These are phyloP conservation scores for Zosterops hypoxanthus DNA, from an alignment of 2,113 vertebrate species.

Conservation along the genomic window DNA sequence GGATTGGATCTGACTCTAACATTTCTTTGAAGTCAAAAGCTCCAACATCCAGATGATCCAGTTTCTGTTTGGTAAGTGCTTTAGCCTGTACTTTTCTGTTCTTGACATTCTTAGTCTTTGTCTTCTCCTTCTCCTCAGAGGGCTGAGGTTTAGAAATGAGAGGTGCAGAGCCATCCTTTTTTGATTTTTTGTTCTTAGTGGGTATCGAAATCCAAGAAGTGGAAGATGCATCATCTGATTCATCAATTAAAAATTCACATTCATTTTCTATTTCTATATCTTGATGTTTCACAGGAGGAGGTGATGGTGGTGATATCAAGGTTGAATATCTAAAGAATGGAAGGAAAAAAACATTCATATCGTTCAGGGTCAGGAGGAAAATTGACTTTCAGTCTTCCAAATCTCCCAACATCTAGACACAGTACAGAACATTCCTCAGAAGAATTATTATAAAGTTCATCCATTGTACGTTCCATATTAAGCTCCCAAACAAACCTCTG, in stretches of 20 bases:
- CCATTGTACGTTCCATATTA: neutral
- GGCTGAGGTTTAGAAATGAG: neutral
- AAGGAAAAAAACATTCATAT: neutral
- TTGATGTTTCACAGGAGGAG: neutral
- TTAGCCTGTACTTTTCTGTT: neutral
- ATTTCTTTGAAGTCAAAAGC: neutral
- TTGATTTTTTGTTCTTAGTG: neutral
- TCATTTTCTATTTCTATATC: slow-evolving; percentile 47
- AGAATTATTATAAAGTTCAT: neutral
- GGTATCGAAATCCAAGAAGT: slow-evolving; percentile 65
- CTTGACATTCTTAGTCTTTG: neutral
- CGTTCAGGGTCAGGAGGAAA: accelerated
- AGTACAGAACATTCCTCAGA: neutral
- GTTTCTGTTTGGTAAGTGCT: slow-evolving; percentile 2
- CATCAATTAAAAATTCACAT: slow-evolving; percentile 77
- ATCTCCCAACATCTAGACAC: neutral
- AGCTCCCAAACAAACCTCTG: slow-evolving; percentile 58
- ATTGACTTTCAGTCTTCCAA: neutral
- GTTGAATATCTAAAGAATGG: slow-evolving; percentile 28
- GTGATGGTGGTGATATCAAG: neutral
- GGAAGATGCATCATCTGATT: slow-evolving; percentile 9
- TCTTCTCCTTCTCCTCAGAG: neutral
- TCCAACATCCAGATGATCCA: neutral
- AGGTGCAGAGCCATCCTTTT: neutral
- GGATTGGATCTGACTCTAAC: neutral